phyloP scores from a whole-genome alignment of 2,888 invertebrate species.

The Frankliniella intonsa region DNA sequence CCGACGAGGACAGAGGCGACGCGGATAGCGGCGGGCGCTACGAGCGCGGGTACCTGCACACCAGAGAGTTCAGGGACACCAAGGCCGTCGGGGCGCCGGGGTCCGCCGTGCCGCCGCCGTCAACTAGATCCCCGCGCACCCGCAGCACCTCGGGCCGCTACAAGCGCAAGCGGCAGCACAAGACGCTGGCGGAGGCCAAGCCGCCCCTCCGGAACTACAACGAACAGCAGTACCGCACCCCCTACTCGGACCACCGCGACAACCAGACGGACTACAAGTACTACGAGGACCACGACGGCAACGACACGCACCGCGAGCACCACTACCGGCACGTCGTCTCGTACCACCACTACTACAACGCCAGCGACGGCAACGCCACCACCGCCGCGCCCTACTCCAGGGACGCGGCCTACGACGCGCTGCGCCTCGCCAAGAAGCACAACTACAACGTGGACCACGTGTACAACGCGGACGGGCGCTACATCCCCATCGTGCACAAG shows the following conservation, averaged over 20 bases:
- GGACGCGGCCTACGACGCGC: conserved; percentile 14
- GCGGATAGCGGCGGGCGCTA: conserved; percentile 10
- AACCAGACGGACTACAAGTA: conserved; percentile 10
- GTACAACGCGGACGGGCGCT: conserved; percentile 1
- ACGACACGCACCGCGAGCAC: conserved; percentile 12
- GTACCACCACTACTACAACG: conserved; percentile 17
- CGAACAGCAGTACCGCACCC: conserved; percentile 4
- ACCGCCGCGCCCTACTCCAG: conserved; percentile 13
- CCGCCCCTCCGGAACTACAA: background rate
- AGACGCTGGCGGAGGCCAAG: background rate
- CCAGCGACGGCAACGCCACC: background rate
- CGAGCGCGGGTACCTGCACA: conserved; percentile 18
- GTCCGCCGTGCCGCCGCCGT: background rate
- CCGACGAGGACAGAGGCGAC: background rate
- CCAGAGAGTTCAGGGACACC: background rate
- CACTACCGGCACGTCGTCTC: conserved; percentile 19
- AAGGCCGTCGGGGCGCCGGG: background rate
- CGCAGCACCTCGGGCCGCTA: background rate
- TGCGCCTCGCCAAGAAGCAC: conserved; percentile 18
- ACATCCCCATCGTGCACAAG: conserved; percentile 24
- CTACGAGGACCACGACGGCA: conserved; percentile 22
- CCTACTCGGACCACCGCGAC: background rate
- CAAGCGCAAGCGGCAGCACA: conserved; percentile 13
- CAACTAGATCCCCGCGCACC: background rate
- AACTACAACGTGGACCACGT: conserved; percentile 21